Evolutionary conservation across 92 coral and sea anemone species (phyloP).

Genomic region (Siderastrea radians): DNA sequence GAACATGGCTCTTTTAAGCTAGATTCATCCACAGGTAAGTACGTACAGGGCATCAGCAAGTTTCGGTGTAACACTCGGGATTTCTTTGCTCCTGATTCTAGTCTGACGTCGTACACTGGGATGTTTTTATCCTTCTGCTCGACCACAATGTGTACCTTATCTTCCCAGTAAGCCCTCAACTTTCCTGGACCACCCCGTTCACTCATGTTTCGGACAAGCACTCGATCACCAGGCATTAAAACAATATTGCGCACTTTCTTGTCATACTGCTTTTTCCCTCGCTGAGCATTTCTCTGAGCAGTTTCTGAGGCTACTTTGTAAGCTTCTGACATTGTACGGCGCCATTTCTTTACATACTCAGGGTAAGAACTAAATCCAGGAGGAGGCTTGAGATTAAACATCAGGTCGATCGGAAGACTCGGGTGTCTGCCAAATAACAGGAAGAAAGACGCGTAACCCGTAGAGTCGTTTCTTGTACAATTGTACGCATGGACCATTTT

Average conservation of each 20-base stretch:
- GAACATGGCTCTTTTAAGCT: not conserved
- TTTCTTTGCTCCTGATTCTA: slow-evolving; percentile 4
- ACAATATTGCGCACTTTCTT: slow-evolving; percentile 61
- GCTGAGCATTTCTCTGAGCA: slow-evolving; percentile 29
- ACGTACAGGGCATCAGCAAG: slow-evolving; percentile 47
- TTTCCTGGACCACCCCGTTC: slow-evolving; percentile 73
- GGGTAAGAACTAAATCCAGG: slow-evolving; percentile 56
- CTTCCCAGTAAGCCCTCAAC: slow-evolving; percentile 65
- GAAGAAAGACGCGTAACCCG: slow-evolving; percentile 70
- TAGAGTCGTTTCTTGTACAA: slow-evolving; percentile 66
- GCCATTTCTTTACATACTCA: slow-evolving; percentile 75
- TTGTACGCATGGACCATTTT: slow-evolving; percentile 77
- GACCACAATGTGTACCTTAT: slow-evolving; percentile 41
- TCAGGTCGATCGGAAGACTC: slow-evolving; percentile 67
- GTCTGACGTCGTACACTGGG: slow-evolving; percentile 57
- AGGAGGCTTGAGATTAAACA: slow-evolving; percentile 68
- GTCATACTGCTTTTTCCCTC: slow-evolving; percentile 48
- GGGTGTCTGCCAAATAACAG: slow-evolving; percentile 67
- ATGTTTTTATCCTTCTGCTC: slow-evolving; percentile 43
- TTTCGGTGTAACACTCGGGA: slow-evolving; percentile 19
- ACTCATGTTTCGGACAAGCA: slow-evolving; percentile 61
- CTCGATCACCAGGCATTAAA: slow-evolving; percentile 60
- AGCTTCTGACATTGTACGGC: slow-evolving; percentile 69
- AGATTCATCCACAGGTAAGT: slow-evolving; percentile 40
- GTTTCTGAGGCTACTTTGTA: slow-evolving; percentile 45